Evolutionary conservation across 2,113 vertebrate genomes (phyloP), one percentile per base, ranked within the genome.

Genomic region (Planiliza haematocheilus): DNA sequence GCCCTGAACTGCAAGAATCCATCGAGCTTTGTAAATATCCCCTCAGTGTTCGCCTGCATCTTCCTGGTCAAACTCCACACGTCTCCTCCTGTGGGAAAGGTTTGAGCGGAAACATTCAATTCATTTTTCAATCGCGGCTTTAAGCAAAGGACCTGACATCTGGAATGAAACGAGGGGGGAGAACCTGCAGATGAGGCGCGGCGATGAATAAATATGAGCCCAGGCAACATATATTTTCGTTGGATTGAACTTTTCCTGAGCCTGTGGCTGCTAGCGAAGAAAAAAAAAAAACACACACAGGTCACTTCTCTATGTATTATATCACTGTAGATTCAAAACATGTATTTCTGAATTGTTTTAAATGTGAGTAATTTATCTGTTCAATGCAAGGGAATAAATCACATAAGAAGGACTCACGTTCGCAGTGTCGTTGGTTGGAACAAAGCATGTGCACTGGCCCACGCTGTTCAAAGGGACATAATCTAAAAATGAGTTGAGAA

Each of bases 361-460:
- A 91, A 93, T 93, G 91, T 93, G 84, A 92, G 89, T 95, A 92
- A 94, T 92, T 94, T 94, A 94, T 93, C 91, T 91, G 92, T 94
- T 88, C 70, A 91, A 86, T 87, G 81, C 72, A 93, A 93, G 75
- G 83, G 85, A 95, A 94, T 93, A 94, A 94, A 92, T 90, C 75
- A 89, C 76, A 58, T 87, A 87, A 86, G 74, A 87, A 89, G 63
- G 56, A 85, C 60, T 63, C n/a, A 0, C 68, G 66, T 57, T 81
- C 14, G 61, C 68, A 41, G 76, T 83, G 77, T 87, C 21, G 8
- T 84, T 41, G 10, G 39, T 78, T 55, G 57, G 11, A 58, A 64
- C 10, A 55, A n/a, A 34, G 46, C 4, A 53, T 65, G 2, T 50
- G 50, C 13, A 24, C 17, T 57, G 24, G 13, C 2, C 64, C 12